phyloP scores from a whole-genome alignment of 2,888 invertebrate genomes.

The Ochropleura leucogaster region DNA sequence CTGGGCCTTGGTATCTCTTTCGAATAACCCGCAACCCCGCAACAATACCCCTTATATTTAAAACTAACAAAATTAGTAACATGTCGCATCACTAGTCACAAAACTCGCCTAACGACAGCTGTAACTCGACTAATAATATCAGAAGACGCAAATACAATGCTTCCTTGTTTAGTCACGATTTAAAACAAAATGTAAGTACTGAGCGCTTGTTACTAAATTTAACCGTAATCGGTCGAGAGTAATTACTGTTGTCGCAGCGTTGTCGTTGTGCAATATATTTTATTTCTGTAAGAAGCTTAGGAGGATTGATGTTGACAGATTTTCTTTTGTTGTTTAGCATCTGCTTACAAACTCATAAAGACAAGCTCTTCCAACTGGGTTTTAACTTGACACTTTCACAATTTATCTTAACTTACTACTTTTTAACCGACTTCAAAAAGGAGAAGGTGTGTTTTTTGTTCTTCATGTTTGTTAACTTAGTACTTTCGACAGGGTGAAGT shows the following conservation, averaged over 20 bases:
- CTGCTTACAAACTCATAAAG: not conserved
- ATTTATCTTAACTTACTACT: not conserved
- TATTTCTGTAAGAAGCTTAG: constrained; percentile 36
- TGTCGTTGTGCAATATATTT: constrained; percentile 22
- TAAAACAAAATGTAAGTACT: constrained; percentile 57
- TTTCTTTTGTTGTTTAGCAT: constrained; percentile 1
- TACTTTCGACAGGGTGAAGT: too few species aligned
- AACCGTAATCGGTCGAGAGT: constrained; percentile 56
- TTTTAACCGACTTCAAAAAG: too few species aligned
- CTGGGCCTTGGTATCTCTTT: too few species aligned
- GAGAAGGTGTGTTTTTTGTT: too few species aligned
- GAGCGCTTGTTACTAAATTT: constrained; percentile 53
- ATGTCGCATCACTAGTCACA: constrained; percentile 34
- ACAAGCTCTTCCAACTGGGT: not conserved
- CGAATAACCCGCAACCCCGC: too few species aligned
- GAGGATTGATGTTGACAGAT: constrained; percentile 36
- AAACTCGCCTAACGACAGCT: constrained; percentile 47
- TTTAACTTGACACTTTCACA: not conserved
- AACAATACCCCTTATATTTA: not conserved
- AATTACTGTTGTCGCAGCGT: constrained; percentile 46
- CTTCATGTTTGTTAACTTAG: too few species aligned
- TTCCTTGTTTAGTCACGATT: constrained; percentile 66
- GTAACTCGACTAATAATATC: constrained; percentile 60
- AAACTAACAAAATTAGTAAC: constrained; percentile 38
- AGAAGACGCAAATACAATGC: constrained; percentile 58